Conservation (phyloP, 2,888 invertebrate genomes). For the Trachelus tabidus region DNA sequence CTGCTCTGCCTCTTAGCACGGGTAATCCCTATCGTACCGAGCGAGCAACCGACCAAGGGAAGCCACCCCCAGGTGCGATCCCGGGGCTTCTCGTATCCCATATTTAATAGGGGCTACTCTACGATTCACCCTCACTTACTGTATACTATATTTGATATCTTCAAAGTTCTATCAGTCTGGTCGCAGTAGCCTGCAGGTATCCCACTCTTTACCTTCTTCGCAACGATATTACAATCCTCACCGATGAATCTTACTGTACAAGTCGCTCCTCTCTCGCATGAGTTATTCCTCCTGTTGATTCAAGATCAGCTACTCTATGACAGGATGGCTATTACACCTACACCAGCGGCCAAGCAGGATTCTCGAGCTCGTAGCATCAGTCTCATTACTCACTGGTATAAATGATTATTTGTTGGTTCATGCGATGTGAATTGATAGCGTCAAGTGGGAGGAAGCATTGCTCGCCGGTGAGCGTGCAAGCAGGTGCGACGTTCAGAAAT, state of each 20-base stretch:
- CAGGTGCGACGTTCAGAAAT: constrained; percentile 21
- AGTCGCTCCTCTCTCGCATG: constrained; percentile 19
- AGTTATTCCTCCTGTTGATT: background rate
- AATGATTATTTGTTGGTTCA: constrained; percentile 17
- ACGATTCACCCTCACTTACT: background rate
- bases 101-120: constrained; percentile 40
- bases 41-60: constrained; percentile 47
- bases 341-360: constrained; percentile 8
- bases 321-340: constrained; percentile 27
- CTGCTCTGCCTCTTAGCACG: constrained; percentile 58
- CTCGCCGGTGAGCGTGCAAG: constrained; percentile 20
- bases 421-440: constrained; percentile 25
- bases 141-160: background rate
- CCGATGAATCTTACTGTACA: constrained; percentile 6
- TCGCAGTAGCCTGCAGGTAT: background rate
- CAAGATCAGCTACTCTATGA: constrained; percentile 24
- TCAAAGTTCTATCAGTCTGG: background rate
- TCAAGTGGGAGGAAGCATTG: background rate
- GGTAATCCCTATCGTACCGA: constrained; percentile 62
- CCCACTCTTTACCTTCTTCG: background rate
- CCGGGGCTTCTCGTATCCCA: constrained; percentile 52
- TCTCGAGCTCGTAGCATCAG: constrained; percentile 15
- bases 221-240: background rate
- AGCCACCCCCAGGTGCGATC: constrained; percentile 63
- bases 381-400: constrained; percentile 25